Evolutionary conservation across 1,140 invertebrate genomes (phyloP), one percentile per base, ranked within the genome.

Genomic region (Apocrypta bakeri): DNA sequence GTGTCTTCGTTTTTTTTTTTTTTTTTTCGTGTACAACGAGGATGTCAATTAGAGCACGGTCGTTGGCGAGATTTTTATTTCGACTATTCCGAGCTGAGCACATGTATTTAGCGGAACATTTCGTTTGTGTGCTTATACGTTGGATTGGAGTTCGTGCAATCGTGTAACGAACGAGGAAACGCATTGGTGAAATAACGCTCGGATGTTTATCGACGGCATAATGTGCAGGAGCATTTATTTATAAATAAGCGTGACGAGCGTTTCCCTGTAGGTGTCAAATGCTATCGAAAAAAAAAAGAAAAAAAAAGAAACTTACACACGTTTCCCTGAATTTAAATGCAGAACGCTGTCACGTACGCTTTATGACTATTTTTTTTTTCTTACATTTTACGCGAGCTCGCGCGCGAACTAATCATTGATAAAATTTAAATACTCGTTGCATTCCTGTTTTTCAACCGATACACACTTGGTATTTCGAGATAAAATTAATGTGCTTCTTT

Each of bases 361-460:
- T 56, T 56, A 56, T 56, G 48, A 21, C 21, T 7, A 25, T 17
- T 4, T 29, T 71, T 37, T 71, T 17, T 71, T 9, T 37, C 33
- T 71, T 71, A 1, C n/a, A 33, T 71, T 33, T 33, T 21, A 71
- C 27, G 66, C 63, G 63, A 12, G 21, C 25, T 64, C 63, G 9
- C 27, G 7, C 68, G 66, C 29, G 9, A 25, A 33, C 31, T 71
- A 29, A 3, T 17, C 29, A 17, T 25, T n/a, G 68, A 71, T 71
- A 71, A 71, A 71, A 31, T 71, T 71, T 37, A n/a, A 71, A 71
- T 71, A 33, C 68, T 71, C 21, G 29, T 33, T 71, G 21, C 29
- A n/a, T n/a, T 11, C 64, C 24, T 66, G 25, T 66, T 66, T 27
- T 11, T 7, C 25, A 17, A 25, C 64, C 9, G 64, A 27, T 66